phyloP scores from a whole-genome alignment of 2,888 invertebrate genomes.

The Galeruca laticollis region DNA sequence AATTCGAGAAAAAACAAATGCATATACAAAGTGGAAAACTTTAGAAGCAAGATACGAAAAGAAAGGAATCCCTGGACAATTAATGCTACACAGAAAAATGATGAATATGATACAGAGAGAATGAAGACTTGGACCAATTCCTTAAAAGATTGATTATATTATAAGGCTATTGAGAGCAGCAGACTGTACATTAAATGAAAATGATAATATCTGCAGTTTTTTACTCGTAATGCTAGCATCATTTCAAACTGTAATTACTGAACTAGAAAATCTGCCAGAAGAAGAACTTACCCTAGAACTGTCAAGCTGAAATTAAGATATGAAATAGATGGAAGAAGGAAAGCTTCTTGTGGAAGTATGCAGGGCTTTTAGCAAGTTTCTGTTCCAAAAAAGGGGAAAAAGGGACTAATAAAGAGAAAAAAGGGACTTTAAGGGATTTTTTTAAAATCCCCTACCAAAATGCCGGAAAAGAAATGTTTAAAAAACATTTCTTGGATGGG shows the following conservation, averaged over 20 bases:
- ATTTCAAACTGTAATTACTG: slow-evolving; percentile 42
- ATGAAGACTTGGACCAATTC: slow-evolving; percentile 18
- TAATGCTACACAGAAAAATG: slow-evolving; percentile 35
- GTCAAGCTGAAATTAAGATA: too few relatives aligned
- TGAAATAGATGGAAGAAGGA: too few relatives aligned
- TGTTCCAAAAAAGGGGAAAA: too few relatives aligned
- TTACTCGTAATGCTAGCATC: too few relatives aligned
- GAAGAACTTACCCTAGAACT: slow-evolving; percentile 1
- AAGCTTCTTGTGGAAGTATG: slow-evolving; percentile 7
- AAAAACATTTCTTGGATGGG: too few relatives aligned
- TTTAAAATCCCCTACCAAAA: too few relatives aligned
- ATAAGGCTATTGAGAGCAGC: slow-evolving; percentile 34
- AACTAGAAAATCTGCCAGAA: slow-evolving; percentile 39
- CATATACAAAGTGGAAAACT: slow-evolving; percentile 39
- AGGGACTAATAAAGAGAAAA: too few relatives aligned
- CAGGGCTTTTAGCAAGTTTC: too few relatives aligned
- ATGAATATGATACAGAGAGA: slow-evolving; percentile 33
- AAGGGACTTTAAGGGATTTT: too few relatives aligned
- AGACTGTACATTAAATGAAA: slow-evolving; percentile 35
- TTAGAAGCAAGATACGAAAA: slow-evolving; percentile 27
- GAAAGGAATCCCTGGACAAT: slow-evolving; percentile 15
- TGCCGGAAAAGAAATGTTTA: too few relatives aligned
- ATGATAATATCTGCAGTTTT: slow-evolving; percentile 34
- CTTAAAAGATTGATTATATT: slow-evolving; percentile 40
- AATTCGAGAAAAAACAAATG: slow-evolving; percentile 25